These are phyloP conservation scores for Pipistrellus pipistrellus DNA, from an alignment of 2,797 vertebrate genomes.

Conservation along the genomic window DNA sequence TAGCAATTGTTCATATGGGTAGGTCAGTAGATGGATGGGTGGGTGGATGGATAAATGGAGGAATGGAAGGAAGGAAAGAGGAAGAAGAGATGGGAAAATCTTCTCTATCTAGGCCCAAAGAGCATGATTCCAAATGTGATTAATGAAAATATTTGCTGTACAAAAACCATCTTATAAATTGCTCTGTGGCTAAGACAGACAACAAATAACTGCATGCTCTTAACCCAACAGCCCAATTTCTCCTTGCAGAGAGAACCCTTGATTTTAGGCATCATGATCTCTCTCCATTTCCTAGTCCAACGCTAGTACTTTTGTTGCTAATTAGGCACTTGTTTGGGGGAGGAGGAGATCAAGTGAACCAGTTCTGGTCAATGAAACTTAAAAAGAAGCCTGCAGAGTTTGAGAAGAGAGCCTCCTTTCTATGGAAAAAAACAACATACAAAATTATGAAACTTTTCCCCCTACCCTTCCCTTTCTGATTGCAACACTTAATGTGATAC, in stretches of 20 bases:
- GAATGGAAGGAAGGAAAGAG: background rate
- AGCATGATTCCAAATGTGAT: background rate
- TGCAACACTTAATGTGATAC: background rate
- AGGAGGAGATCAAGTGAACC: background rate
- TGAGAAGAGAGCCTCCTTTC: background rate
- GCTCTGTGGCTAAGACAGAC: background rate
- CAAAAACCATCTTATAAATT: slow-evolving; percentile 28
- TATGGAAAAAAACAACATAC: background rate
- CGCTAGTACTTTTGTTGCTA: background rate
- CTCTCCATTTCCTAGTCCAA: background rate
- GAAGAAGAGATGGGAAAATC: background rate
- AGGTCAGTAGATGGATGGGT: background rate
- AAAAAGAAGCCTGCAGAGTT: background rate
- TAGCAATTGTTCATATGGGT: background rate
- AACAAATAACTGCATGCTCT: background rate
- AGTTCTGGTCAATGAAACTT: background rate
- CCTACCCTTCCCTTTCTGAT: background rate
- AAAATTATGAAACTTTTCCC: background rate
- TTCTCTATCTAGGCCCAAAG: background rate
- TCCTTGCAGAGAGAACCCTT: background rate
- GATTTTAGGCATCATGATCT: background rate
- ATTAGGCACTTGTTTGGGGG: background rate
- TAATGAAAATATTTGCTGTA: background rate
- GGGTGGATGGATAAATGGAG: too few species aligned
- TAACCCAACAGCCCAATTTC: background rate